phyloP scores from a whole-genome alignment of 1,140 invertebrate genomes.

The Drosophila parvula region DNA sequence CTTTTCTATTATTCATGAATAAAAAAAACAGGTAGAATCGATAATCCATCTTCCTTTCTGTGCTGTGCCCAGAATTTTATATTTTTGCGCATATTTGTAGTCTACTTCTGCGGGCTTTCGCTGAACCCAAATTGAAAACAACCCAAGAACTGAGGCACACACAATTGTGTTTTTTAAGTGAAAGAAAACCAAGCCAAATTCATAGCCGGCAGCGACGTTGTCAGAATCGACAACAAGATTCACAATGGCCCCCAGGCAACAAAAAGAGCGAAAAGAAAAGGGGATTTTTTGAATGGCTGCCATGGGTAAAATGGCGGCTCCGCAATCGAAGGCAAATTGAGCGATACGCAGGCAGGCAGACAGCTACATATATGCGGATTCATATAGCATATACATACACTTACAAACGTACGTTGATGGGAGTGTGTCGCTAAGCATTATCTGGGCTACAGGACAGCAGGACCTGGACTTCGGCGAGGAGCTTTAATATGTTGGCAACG shows the following conservation, averaged over 20 bases:
- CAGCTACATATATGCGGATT: conserved; percentile 21
- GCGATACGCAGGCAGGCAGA: conserved; percentile 39
- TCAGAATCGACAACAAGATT: conserved; percentile 46
- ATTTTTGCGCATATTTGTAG: conserved; percentile 20
- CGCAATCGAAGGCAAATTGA: conserved; percentile 53
- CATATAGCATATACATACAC: conserved; percentile 15
- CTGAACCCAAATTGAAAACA: conserved; percentile 6
- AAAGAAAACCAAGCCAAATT: conserved; percentile 36
- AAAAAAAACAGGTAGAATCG: not conserved
- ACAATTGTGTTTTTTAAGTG: conserved; percentile 25
- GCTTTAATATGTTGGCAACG: conserved; percentile 44
- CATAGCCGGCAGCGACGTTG: conserved; percentile 35
- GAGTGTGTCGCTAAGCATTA: conserved; percentile 46
- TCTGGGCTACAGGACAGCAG: conserved; percentile 30
- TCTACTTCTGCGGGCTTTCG: conserved; percentile 24
- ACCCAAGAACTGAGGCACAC: conserved; percentile 12
- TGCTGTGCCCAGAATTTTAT: not conserved
- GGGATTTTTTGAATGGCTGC: conserved; percentile 42
- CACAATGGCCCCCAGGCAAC: conserved; percentile 23
- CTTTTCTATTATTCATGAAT: not conserved
- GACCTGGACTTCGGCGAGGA: conserved; percentile 4
- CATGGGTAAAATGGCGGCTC: conserved; percentile 46
- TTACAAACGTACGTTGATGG: not conserved
- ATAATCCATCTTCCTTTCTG: not conserved
- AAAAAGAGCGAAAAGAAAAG: conserved; percentile 35